Conservation (phyloP, 2,888 invertebrate species). For the Orthosia cruda region DNA sequence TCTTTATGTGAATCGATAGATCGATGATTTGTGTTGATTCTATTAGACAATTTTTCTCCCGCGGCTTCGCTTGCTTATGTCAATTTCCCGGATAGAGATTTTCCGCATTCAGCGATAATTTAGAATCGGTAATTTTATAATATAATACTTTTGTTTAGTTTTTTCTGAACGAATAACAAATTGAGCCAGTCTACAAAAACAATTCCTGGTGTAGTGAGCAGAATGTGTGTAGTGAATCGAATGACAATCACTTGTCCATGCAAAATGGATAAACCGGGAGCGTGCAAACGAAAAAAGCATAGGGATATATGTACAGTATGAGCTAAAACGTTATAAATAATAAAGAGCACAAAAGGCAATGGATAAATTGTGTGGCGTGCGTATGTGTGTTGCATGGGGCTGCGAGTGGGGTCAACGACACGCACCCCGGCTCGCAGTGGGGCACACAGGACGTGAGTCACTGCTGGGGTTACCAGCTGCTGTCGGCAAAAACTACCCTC, state of each 20-base stretch:
- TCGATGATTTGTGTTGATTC: constrained; percentile 2
- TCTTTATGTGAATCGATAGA: not conserved
- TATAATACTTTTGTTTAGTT: constrained; percentile 2
- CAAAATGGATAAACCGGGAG: constrained; percentile 79
- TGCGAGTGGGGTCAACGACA: constrained; percentile 90
- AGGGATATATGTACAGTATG: constrained; percentile 78
- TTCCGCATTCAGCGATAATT: not conserved
- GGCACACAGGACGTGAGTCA: constrained; percentile 91
- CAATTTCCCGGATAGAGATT: not conserved
- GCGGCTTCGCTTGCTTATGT: not conserved
- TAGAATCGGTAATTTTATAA: constrained; percentile 3
- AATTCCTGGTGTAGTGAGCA: constrained; percentile 51
- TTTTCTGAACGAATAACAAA: constrained; percentile 44
- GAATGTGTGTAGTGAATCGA: constrained; percentile 60
- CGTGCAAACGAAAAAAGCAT: constrained; percentile 78
- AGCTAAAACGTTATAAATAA: constrained; percentile 86
- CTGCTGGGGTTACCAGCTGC: constrained; percentile 91
- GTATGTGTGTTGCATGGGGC: constrained; percentile 86
- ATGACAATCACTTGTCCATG: constrained; percentile 77
- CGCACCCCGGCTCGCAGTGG: constrained; percentile 89
- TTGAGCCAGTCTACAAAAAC: constrained; percentile 46
- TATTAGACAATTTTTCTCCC: not conserved
- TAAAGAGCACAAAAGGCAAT: constrained; percentile 88
- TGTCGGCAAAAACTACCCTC: constrained; percentile 89
- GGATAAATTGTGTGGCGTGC: constrained; percentile 87